Conservation (phyloP, 2,113 vertebrate species). For the Edolisoma coerulescens region DNA sequence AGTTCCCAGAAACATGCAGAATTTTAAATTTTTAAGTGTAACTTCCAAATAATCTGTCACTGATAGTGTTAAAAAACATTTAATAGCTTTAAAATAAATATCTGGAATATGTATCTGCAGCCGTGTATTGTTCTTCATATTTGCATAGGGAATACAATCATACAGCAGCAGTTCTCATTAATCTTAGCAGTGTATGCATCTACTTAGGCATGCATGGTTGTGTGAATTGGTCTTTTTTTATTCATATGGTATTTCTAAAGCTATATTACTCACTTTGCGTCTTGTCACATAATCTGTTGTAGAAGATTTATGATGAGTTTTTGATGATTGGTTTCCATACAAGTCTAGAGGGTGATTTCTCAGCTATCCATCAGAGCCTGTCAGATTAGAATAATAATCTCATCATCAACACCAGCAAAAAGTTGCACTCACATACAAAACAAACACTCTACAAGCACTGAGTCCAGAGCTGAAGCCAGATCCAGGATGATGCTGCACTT, state of each 20-base stretch:
- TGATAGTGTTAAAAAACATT: background rate
- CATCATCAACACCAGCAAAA: background rate
- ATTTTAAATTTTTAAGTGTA: background rate
- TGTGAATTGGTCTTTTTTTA: background rate
- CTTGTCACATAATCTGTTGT: constrained; percentile 15
- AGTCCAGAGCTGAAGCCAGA: background rate
- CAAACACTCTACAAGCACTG: background rate
- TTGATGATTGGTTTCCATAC: background rate
- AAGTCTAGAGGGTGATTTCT: constrained; percentile 6
- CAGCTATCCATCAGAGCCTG: background rate
- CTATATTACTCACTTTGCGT: background rate
- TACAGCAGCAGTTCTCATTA: background rate
- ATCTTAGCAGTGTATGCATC: background rate
- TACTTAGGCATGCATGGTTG: background rate
- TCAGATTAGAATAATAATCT: constrained; percentile 26
- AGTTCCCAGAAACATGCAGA: background rate
- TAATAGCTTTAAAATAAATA: background rate
- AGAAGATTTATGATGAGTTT: constrained; percentile 8
- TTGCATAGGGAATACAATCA: background rate
- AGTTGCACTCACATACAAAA: background rate
- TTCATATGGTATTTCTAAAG: constrained; percentile 18
- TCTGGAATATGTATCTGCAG: background rate
- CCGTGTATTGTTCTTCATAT: background rate
- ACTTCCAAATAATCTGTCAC: background rate
- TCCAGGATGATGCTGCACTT: background rate